Conservation (phyloP, 2,797 vertebrate genomes). For the Phoeniculus purpureus region DNA sequence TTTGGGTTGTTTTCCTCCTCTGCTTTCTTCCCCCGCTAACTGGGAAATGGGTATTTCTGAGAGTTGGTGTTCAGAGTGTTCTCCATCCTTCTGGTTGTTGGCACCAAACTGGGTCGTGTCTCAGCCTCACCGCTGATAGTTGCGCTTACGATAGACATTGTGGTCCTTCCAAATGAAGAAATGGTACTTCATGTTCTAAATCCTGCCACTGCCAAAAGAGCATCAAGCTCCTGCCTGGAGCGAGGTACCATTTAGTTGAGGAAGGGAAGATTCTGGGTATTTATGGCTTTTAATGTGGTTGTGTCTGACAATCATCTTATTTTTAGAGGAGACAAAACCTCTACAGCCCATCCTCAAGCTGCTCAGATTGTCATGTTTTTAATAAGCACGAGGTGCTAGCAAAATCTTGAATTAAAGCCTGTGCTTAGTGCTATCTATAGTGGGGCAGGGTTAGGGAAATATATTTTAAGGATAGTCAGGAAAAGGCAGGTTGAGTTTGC, state of each 20-base stretch:
- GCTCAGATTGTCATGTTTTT: slow-evolving; percentile 12
- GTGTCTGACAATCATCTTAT: slow-evolving; percentile 47
- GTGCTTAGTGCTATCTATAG: not conserved
- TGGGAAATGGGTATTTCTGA: not conserved
- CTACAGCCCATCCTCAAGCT: slow-evolving; percentile 26
- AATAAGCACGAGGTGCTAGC: slow-evolving; percentile 26
- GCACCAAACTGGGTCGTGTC: not conserved
- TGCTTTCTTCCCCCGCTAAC: not conserved
- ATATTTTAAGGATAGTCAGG: not conserved
- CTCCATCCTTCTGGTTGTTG: not conserved
- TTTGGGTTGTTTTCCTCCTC: not conserved
- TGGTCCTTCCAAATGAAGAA: slow-evolving; percentile 3
- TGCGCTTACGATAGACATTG: not conserved
- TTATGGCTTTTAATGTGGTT: slow-evolving; percentile 32
- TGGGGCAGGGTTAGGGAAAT: not conserved
- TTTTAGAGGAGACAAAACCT: slow-evolving; percentile 45
- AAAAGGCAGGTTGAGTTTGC: slow-evolving; percentile 18
- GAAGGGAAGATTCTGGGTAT: not conserved
- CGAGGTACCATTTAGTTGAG: not conserved
- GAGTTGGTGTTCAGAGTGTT: not conserved
- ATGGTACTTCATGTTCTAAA: not conserved
- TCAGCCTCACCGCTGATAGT: not conserved
- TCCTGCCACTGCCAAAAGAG: not conserved
- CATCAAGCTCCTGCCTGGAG: not conserved
- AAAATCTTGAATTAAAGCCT: slow-evolving; percentile 46